Base-by-base conservation (phyloP, 2,888 invertebrate species). In the Apotomis betuletana region DNA sequence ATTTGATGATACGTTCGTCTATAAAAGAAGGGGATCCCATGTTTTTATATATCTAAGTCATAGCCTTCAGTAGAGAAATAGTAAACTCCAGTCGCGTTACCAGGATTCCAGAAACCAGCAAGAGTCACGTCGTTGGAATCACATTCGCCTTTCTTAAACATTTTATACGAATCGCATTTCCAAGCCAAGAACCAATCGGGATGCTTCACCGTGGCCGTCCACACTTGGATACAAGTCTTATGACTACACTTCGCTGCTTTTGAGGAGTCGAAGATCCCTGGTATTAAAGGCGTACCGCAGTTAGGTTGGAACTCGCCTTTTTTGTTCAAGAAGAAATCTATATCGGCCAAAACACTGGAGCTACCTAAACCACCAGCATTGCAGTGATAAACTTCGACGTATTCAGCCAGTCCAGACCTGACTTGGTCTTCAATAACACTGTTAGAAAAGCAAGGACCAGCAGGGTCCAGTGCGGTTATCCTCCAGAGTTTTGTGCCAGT, bases 331-430 rank as follows among this genome's bases (percentile, higher is more conserved):
- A 94, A 94, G 81, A 95, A 95, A 80, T 95, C 95, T 5, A 93
- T 85, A 64, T 94, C 94, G 0, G 93, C 95, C 49, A 94, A 80
- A 0, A 94, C 91, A 69, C 89, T 89, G 0, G 89, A 88, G 0
- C 93, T 90, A 1, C 94, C 94, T 3, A 94, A 80, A 0, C 88
- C 89, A 12, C 94, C 95, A 70, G 93, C 93, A 75, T 94, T 94
- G 44, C 95, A 95, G 79, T 95, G 95, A 74, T 95, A 92, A 0
- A 94, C 92, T 79, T 95, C 95, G 0, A 95, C 95, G 77, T 95
- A 94, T 0, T 91, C 87, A 0, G 95, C 95, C 41, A 95, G 94
- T 5, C 92, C 91, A 27, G 92, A 87, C 63, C 94, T 89, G 0
- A 95, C 82, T 76, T 94, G 91, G 15, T 93, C 89, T 59, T 90